Evolutionary conservation across 2,113 vertebrate genomes (phyloP).

Genomic region (Hirundichthys speculiger): DNA sequence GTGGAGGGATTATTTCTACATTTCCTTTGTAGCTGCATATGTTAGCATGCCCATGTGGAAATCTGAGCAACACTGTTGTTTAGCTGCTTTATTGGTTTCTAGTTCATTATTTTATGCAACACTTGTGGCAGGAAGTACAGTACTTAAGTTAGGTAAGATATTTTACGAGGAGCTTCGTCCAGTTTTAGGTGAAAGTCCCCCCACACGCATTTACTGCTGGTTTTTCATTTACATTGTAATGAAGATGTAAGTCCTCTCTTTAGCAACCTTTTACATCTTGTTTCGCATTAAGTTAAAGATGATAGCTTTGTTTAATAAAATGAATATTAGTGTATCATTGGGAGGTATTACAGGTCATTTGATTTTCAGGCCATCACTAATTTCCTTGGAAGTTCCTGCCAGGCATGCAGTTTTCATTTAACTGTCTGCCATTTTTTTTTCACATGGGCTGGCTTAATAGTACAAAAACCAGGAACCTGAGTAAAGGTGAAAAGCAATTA

Average conservation of each 20-base stretch:
- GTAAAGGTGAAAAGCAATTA: slow-evolving; percentile 74
- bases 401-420: slow-evolving; percentile 4
- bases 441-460: slow-evolving; percentile 33
- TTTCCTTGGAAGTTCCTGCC: slow-evolving; percentile 22
- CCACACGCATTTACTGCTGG: no score
- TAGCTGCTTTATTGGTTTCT: not conserved
- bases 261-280: no score
- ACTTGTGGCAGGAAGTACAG: no score
- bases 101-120: not conserved
- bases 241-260: no score
- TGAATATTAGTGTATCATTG: not conserved
- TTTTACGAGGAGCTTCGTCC: no score
- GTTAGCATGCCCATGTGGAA: slow-evolving; percentile 53
- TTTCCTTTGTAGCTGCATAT: slow-evolving; percentile 38
- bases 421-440: slow-evolving; percentile 62
- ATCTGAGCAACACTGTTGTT: slow-evolving; percentile 37
- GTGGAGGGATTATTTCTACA: slow-evolving; percentile 29
- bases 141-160: no score
- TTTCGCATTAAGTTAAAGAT: no score
- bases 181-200: no score
- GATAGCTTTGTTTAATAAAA: not conserved
- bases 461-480: slow-evolving; percentile 68
- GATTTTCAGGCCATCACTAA: slow-evolving; percentile 28
- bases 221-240: no score
- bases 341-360: slow-evolving; percentile 27